A percentile compares a stretch with the other conserved stretches of the same genome.
Conservation (phyloP, 2,113 vertebrate species). For the Antennarius striatus region DNA sequence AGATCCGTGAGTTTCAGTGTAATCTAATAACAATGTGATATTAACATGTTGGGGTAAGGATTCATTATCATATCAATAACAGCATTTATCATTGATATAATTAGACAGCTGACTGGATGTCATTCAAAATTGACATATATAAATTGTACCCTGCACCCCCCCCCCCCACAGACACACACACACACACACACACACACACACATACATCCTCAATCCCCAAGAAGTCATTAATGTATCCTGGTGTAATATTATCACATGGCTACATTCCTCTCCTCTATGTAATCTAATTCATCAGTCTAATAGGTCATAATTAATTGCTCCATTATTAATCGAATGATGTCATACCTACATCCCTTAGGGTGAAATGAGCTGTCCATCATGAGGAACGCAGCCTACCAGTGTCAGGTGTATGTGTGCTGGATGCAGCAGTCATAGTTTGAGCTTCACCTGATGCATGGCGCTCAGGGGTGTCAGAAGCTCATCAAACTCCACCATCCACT, state of each 20-base stretch:
- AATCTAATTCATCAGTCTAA: conserved; percentile 77
- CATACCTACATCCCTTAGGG: conserved; percentile 61
- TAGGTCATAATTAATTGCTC: conserved; percentile 78
- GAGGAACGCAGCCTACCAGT: conserved; percentile 5
- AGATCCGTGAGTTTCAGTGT: not conserved
- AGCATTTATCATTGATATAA: conserved; percentile 61
- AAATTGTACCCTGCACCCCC: conserved; percentile 30
- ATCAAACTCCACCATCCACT: conserved; percentile 45
- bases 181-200: too few relatives aligned
- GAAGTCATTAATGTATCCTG: conserved; percentile 69
- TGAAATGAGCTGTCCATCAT: conserved; percentile 67
- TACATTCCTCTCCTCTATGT: conserved; percentile 63
- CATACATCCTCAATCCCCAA: conserved; percentile 12
- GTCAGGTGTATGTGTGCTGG: not conserved
- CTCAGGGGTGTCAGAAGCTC: conserved; percentile 55
- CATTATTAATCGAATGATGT: conserved; percentile 78
- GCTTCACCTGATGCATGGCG: conserved; percentile 1
- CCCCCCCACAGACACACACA: conserved; percentile 10
- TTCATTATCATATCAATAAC: conserved; percentile 61
- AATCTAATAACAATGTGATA: conserved; percentile 35
- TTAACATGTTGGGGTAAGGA: conserved; percentile 11
- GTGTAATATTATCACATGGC: conserved; percentile 71
- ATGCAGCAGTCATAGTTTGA: conserved; percentile 8
- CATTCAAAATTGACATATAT: conserved; percentile 53
- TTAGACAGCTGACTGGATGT: conserved; percentile 53